phyloP scores from a whole-genome alignment of 2,888 invertebrate genomes.

The Petrolisthes manimaculis region DNA sequence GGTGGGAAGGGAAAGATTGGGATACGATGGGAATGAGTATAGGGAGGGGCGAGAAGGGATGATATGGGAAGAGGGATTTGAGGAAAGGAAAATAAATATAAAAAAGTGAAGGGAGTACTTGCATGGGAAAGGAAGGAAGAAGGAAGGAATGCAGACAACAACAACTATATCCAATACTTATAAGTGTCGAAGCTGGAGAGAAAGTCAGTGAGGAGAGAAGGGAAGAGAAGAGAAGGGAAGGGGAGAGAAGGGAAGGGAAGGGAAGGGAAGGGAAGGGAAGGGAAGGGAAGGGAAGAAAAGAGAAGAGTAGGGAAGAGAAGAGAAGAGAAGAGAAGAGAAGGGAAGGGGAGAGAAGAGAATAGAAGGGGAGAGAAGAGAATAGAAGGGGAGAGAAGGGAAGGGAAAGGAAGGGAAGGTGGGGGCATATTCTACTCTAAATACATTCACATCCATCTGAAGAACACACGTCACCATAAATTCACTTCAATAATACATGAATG shows the following conservation, averaged over 20 bases:
- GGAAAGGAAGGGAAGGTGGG: not conserved
- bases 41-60: not conserved
- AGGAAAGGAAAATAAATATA: not conserved
- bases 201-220: not conserved
- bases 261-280: too few relatives aligned
- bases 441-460: too few relatives aligned
- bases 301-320: not conserved
- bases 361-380: not conserved
- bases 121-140: not conserved
- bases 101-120: not conserved
- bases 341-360: not conserved
- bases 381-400: not conserved
- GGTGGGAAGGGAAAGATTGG: not conserved
- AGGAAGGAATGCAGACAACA: not conserved
- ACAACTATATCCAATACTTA: too few relatives aligned
- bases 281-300: not conserved
- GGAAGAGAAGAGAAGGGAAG: not conserved
- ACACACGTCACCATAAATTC: too few relatives aligned
- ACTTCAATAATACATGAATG: too few relatives aligned
- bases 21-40: not conserved
- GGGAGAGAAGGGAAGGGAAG: not conserved
- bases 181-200: too few relatives aligned
- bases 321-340: not conserved
- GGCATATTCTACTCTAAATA: too few relatives aligned
- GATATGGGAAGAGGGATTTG: not conserved